Evolutionary conservation across 2,888 invertebrate species (phyloP).

Genomic region (Nephrocerus scutellatus): DNA sequence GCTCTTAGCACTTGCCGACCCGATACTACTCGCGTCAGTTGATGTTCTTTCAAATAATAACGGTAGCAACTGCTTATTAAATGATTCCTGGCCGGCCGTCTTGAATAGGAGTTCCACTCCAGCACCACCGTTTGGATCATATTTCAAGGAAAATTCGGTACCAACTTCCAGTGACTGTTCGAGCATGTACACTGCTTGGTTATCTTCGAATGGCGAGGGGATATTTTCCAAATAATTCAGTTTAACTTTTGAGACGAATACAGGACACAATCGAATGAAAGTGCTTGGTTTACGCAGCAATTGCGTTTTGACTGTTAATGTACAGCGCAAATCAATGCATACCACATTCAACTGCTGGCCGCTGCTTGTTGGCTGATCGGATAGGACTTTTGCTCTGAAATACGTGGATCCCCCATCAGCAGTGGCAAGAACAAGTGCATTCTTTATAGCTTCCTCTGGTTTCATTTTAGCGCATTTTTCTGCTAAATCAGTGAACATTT

Average conservation of each 20-base stretch:
- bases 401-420: not conserved
- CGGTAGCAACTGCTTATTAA: slow-evolving; percentile 27
- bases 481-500: slow-evolving; percentile 21
- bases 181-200: slow-evolving; percentile 23
- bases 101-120: slow-evolving; percentile 23
- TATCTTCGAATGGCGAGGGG: slow-evolving; percentile 21
- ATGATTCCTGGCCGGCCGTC: slow-evolving; percentile 22
- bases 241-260: slow-evolving; percentile 21
- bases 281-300: slow-evolving; percentile 22
- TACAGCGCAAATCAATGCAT: slow-evolving; percentile 24
- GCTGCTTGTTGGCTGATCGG: too few species aligned
- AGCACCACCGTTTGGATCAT: slow-evolving; percentile 11
- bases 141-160: slow-evolving; percentile 23
- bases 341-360: slow-evolving; percentile 20
- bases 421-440: slow-evolving; percentile 19
- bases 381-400: slow-evolving; percentile 17
- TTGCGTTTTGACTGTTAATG: slow-evolving; percentile 11
- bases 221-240: slow-evolving; percentile 25
- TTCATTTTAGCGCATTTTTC: slow-evolving; percentile 15
- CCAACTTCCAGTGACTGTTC: slow-evolving; percentile 18
- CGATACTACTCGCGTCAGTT: not conserved
- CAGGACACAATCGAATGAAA: slow-evolving; percentile 25
- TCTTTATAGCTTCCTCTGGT: slow-evolving; percentile 11
- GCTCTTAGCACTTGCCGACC: too few species aligned
- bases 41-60: slow-evolving; percentile 24